Percentiles rank a stretch among this genome's conserved stretches.
These are phyloP conservation scores for Aplysina aerophoba DNA, from an alignment of 37 sponge, comb jelly and placozoan genomes.

Conservation along the genomic window DNA sequence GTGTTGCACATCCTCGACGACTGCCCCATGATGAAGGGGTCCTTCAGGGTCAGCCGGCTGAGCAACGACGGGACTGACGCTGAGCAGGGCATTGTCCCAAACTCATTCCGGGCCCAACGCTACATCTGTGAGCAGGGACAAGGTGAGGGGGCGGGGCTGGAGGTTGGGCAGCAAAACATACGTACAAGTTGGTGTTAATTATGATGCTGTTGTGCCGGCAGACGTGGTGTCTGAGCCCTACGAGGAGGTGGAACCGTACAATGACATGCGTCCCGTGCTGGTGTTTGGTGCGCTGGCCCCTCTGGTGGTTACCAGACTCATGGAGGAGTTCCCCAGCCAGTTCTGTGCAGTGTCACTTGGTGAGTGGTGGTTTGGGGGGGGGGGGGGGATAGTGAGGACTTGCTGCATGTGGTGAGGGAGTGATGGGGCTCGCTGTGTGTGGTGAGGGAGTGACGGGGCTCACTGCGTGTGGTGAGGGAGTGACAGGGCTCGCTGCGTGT, in stretches of 20 bases:
- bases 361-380: slow-evolving; percentile 15
- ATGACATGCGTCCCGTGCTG: slow-evolving; percentile 60
- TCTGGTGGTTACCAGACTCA: slow-evolving; percentile 51
- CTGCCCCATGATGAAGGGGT: slow-evolving; percentile 28
- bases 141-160: slow-evolving; percentile 28
- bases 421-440: no score
- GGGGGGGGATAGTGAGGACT: no score
- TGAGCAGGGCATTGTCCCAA: slow-evolving; percentile 72
- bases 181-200: neutral
- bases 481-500: no score
- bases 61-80: slow-evolving; percentile 76
- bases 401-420: no score
- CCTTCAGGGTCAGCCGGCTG: slow-evolving; percentile 74
- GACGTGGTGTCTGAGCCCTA: slow-evolving; percentile 58
- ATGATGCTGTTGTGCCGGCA: neutral
- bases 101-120: slow-evolving; percentile 63
- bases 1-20: slow-evolving; percentile 85
- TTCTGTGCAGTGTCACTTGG: slow-evolving; percentile 62
- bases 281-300: slow-evolving; percentile 69
- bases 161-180: no score
- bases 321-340: slow-evolving; percentile 68
- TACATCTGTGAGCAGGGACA: slow-evolving; percentile 76
- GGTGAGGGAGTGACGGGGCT: no score
- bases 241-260: slow-evolving; percentile 80
- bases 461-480: no score